Percentiles rank a stretch among this genome's conserved stretches.
These are phyloP conservation scores for Gadus chalcogrammus DNA, from an alignment of 2,113 vertebrate genomes.

Conservation along the genomic window DNA sequence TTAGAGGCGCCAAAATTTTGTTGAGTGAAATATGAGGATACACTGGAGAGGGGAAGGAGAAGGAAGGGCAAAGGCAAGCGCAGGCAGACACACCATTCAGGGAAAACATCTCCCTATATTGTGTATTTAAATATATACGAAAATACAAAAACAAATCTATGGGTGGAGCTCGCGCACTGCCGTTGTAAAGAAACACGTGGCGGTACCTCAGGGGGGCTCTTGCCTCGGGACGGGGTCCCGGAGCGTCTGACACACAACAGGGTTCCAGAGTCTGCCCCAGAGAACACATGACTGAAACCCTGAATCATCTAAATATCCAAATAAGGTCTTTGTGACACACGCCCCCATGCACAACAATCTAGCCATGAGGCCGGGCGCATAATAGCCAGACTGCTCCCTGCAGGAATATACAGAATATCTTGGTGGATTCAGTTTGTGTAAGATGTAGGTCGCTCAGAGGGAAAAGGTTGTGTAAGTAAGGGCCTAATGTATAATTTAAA, in stretches of 20 bases:
- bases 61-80: constrained; percentile 39
- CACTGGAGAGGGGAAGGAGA: constrained; percentile 34
- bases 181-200: not conserved
- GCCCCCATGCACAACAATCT: no score
- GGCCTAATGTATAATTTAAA: constrained; percentile 55
- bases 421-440: constrained; percentile 32
- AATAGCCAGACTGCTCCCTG: constrained; percentile 4
- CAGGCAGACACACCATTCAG: constrained; percentile 34
- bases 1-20: constrained; percentile 45
- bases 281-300: not conserved
- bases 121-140: no score
- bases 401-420: constrained; percentile 29
- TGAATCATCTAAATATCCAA: no score
- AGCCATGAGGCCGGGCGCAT: no score
- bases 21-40: constrained; percentile 26
- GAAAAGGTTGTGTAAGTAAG: constrained; percentile 43
- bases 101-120: not conserved
- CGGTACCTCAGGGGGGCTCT: constrained; percentile 1
- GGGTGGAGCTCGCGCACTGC: no score
- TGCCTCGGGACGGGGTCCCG: no score
- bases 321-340: no score
- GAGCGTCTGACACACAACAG: no score
- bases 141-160: no score
- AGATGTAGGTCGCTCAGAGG: constrained; percentile 46
- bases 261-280: no score